These are phyloP conservation scores for Agrotis exclamationis DNA, from an alignment of 2,888 invertebrate genomes.

Conservation along the genomic window DNA sequence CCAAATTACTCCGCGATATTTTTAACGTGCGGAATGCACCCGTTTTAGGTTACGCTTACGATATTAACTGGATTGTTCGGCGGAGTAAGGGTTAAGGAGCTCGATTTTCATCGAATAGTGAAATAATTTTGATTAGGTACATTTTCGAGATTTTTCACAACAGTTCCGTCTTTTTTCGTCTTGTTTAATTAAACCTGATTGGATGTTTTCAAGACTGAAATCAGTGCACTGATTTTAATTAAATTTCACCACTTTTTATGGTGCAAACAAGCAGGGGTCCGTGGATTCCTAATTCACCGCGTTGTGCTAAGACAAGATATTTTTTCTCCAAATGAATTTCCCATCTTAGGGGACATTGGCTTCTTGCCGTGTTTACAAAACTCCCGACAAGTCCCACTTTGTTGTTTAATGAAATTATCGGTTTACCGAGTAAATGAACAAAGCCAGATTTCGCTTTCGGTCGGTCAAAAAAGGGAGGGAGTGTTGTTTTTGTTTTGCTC, in stretches of 20 bases:
- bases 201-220: slow-evolving; percentile 63
- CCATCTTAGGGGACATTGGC: slow-evolving; percentile 90
- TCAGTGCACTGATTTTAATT: slow-evolving; percentile 66
- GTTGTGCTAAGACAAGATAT: slow-evolving; percentile 80
- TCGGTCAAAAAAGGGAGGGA: slow-evolving; percentile 86
- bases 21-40: slow-evolving; percentile 89
- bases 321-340: slow-evolving; percentile 89
- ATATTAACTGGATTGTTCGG: slow-evolving; percentile 83
- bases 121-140: slow-evolving; percentile 46
- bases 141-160: slow-evolving; percentile 45
- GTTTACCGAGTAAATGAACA: slow-evolving; percentile 91
- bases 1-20: slow-evolving; percentile 90
- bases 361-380: slow-evolving; percentile 90
- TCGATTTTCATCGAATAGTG: slow-evolving; percentile 71
- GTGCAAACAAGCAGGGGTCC: slow-evolving; percentile 74
- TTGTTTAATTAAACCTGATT: slow-evolving; percentile 56
- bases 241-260: slow-evolving; percentile 67
- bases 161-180: slow-evolving; percentile 25
- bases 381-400: slow-evolving; percentile 88
- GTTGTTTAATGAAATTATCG: slow-evolving; percentile 92
- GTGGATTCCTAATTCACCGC: slow-evolving; percentile 80
- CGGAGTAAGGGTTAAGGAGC: slow-evolving; percentile 76
- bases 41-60: slow-evolving; percentile 86
- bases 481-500: slow-evolving; percentile 85
- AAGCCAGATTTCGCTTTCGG: slow-evolving; percentile 89